Conservation (phyloP, 1,140 invertebrate species). For the Platyscapa corneri region DNA sequence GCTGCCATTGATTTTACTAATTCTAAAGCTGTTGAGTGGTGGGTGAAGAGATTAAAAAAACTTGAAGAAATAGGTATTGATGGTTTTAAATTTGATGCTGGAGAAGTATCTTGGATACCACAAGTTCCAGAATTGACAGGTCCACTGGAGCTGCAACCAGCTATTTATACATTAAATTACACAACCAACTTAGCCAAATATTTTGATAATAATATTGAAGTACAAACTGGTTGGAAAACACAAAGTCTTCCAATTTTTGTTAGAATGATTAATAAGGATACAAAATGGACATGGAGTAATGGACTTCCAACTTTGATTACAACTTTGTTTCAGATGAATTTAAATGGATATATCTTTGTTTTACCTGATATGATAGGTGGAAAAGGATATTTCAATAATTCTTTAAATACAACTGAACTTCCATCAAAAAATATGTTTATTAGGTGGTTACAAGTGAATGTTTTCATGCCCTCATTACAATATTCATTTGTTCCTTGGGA, state of each 20-base stretch:
- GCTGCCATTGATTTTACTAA: slow-evolving; percentile 88
- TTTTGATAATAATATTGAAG: slow-evolving; percentile 84
- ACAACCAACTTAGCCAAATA: slow-evolving; percentile 76
- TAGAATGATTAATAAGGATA: slow-evolving; percentile 91
- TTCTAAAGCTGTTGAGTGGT: slow-evolving; percentile 83
- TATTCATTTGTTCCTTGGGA: slow-evolving; percentile 93
- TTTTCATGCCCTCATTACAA: slow-evolving; percentile 91
- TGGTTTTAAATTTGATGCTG: slow-evolving; percentile 95
- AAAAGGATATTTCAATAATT: slow-evolving; percentile 81
- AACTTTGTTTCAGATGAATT: slow-evolving; percentile 85
- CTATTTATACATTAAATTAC: slow-evolving; percentile 80
- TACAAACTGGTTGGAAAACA: slow-evolving; percentile 79
- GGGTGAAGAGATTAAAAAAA: slow-evolving; percentile 76
- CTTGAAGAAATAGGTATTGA: slow-evolving; percentile 82
- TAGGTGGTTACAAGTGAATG: slow-evolving; percentile 90
- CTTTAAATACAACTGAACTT: slow-evolving; percentile 62
- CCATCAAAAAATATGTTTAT: slow-evolving; percentile 89
- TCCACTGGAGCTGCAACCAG: slow-evolving; percentile 75
- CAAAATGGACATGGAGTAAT: slow-evolving; percentile 86
- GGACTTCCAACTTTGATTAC: slow-evolving; percentile 87
- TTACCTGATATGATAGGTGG: slow-evolving; percentile 95
- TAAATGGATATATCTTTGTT: slow-evolving; percentile 89
- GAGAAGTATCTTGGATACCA: slow-evolving; percentile 82
- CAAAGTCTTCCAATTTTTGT: slow-evolving; percentile 89
- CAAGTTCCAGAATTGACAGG: slow-evolving; percentile 74